Evolutionary conservation across 2,113 vertebrate genomes (phyloP).

Genomic region (Chiloscyllium plagiosum): DNA sequence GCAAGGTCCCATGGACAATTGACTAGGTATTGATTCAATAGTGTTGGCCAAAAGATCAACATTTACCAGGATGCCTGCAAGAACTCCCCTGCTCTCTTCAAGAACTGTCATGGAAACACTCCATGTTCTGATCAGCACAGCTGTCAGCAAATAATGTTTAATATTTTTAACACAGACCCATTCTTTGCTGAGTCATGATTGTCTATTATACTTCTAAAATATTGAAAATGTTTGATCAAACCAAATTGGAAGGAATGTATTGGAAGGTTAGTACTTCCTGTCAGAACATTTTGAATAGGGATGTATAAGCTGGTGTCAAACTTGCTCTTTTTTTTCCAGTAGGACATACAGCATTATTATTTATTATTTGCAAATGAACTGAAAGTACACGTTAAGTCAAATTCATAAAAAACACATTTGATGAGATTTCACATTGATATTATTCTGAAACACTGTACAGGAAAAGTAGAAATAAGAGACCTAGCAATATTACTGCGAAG

Average conservation of each 20-base stretch:
- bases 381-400: not conserved
- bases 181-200: not conserved
- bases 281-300: not conserved
- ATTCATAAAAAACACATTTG: not conserved
- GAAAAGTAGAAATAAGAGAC: conserved; percentile 41
- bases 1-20: not conserved
- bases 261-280: not conserved
- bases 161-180: not conserved
- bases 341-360: not conserved
- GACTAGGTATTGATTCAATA: not conserved
- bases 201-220: not conserved
- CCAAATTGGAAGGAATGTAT: not conserved
- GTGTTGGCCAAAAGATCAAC: not conserved
- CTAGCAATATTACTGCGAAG: conserved; percentile 70
- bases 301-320: not conserved
- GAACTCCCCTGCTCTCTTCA: not conserved
- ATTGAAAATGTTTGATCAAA: not conserved
- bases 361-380: not conserved
- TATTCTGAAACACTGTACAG: not conserved
- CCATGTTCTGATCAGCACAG: not conserved
- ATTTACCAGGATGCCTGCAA: not conserved
- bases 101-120: not conserved
- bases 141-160: no score
- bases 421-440: not conserved
- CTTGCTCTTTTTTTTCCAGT: not conserved